Percentiles rank a stretch among this genome's conserved stretches.
Evolutionary conservation across 2,888 invertebrate species (phyloP).

Genomic region (Chymomyza procnemis): DNA sequence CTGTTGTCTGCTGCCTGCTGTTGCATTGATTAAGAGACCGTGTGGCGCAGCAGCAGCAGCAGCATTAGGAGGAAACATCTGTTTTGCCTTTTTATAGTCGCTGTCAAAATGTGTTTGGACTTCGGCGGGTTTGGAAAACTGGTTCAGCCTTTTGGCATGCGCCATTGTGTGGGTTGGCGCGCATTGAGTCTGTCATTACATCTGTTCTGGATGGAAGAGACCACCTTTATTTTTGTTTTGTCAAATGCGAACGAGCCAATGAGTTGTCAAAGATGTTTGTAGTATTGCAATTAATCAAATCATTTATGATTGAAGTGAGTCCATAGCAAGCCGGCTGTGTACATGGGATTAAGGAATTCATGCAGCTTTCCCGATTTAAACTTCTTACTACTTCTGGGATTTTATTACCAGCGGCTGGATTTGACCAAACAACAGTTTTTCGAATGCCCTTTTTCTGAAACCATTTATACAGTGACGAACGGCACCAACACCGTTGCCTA

Average conservation of each 20-base stretch:
- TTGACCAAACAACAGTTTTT: background rate
- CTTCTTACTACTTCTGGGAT: background rate
- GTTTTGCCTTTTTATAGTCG: constrained; percentile 12
- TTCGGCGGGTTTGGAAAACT: background rate
- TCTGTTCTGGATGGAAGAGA: background rate
- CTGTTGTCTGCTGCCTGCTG: constrained; percentile 39
- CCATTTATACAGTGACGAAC: too few relatives aligned
- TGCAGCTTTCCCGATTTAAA: background rate
- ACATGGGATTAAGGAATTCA: background rate
- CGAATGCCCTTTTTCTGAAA: too few relatives aligned
- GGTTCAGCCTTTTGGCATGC: constrained; percentile 38
- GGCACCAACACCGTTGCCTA: too few relatives aligned
- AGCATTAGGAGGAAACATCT: constrained; percentile 38
- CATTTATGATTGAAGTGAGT: background rate
- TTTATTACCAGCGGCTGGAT: background rate
- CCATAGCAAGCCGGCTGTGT: background rate
- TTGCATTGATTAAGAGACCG: constrained; percentile 43
- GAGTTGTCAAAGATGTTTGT: constrained; percentile 4
- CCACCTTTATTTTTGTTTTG: background rate
- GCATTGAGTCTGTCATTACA: constrained; percentile 35
- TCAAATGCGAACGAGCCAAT: background rate
- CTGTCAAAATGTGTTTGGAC: background rate
- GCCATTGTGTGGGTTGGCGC: constrained; percentile 26
- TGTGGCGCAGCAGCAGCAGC: background rate
- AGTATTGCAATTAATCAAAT: constrained; percentile 20